These are phyloP conservation scores for Lathamus discolor DNA, from an alignment of 2,113 vertebrate species.

Conservation along the genomic window DNA sequence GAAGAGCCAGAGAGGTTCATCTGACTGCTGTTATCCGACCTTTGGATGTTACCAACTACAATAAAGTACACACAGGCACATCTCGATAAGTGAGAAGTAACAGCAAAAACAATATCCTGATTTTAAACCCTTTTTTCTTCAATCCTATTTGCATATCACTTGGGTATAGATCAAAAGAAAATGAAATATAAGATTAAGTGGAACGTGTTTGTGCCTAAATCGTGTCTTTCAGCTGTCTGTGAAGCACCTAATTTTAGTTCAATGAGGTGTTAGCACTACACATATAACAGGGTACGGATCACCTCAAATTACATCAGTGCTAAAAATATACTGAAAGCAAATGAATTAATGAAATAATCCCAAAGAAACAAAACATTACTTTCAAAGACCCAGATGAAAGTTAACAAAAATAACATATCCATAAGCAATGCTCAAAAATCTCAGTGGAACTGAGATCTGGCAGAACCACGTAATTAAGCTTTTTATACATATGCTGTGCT, in stretches of 20 bases:
- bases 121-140: neutral
- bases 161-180: neutral
- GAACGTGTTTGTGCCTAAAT: conserved; percentile 23
- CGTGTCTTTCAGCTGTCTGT: neutral
- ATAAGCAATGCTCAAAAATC: neutral
- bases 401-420: neutral
- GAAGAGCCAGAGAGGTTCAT: conserved; percentile 87
- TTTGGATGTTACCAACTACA: conserved; percentile 77
- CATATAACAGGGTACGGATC: neutral
- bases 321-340: conserved; percentile 32
- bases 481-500: neutral
- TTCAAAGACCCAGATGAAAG: conserved; percentile 19
- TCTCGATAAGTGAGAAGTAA: neutral
- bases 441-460: neutral
- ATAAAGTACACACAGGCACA: conserved; percentile 65
- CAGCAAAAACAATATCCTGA: neutral
- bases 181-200: neutral
- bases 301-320: conserved; percentile 38
- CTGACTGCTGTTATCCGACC: conserved; percentile 82
- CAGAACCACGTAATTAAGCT: neutral
- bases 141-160: neutral
- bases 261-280: conserved; percentile 22
- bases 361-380: conserved; percentile 1
- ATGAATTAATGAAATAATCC: conserved; percentile 26
- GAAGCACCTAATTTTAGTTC: conserved; percentile 49